Evolutionary conservation across 1,140 invertebrate genomes (phyloP).

Genomic region (Hypsibius dujardini): DNA sequence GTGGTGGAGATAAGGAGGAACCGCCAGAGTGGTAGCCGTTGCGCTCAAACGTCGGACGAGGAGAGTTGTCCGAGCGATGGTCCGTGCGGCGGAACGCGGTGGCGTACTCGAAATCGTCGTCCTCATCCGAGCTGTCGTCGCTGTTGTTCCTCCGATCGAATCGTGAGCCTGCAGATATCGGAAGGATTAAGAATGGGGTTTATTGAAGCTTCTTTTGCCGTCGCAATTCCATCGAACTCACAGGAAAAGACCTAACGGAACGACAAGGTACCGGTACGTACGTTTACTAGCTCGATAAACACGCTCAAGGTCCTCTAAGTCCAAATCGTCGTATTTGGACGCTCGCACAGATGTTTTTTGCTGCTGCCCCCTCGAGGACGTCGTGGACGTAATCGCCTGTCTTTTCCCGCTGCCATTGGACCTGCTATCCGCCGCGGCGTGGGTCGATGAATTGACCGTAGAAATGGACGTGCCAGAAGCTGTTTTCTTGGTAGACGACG

Average conservation of each 20-base stretch:
- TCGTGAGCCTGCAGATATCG: slow-evolving; percentile 1
- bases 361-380: background rate
- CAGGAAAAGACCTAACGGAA: background rate
- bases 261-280: background rate
- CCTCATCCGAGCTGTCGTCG: background rate
- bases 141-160: background rate
- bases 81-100: background rate
- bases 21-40: background rate
- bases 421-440: background rate
- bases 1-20: background rate
- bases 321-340: background rate
- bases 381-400: background rate
- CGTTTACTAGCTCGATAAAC: background rate
- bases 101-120: background rate
- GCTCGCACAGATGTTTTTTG: background rate
- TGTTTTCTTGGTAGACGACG: background rate
- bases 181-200: background rate
- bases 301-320: background rate
- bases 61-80: background rate
- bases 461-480: background rate
- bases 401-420: background rate
- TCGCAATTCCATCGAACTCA: background rate
- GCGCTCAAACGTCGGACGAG: background rate
- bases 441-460: background rate
- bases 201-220: background rate